Conservation (phyloP, 2,888 invertebrate species). For the Heliconius erato region DNA sequence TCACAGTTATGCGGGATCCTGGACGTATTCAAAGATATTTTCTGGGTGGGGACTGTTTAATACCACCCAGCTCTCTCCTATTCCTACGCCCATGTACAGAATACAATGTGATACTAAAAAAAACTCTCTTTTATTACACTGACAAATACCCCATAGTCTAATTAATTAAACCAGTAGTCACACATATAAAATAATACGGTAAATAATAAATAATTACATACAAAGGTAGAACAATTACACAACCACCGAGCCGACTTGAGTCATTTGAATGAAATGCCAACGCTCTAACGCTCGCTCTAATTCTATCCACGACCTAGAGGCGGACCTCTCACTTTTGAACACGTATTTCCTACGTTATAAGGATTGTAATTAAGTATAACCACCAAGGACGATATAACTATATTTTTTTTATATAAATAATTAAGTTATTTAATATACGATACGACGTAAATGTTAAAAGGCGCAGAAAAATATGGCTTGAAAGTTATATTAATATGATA, state of each 20-base stretch:
- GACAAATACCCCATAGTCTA: too few species aligned
- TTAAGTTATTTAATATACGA: conserved; percentile 35
- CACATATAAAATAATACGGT: too few species aligned
- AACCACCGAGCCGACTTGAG: conserved; percentile 44
- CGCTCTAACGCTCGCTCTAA: too few species aligned
- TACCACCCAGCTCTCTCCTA: too few species aligned
- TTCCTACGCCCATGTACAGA: too few species aligned
- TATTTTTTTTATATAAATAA: conserved; percentile 35
- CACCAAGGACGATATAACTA: conserved; percentile 43
- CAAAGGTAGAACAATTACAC: conserved; percentile 38
- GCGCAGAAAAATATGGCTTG: not conserved
- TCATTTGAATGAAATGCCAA: conserved; percentile 51
- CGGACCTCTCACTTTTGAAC: conserved; percentile 51
- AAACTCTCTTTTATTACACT: too few species aligned
- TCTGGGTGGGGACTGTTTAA: too few species aligned
- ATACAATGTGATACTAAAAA: too few species aligned
- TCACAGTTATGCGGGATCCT: too few species aligned
- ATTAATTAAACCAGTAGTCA: too few species aligned
- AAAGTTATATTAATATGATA: not conserved
- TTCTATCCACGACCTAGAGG: conserved; percentile 51
- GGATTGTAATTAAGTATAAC: conserved; percentile 43
- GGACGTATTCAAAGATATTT: too few species aligned
- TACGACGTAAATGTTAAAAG: conserved; percentile 15
- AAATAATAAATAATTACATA: not conserved
- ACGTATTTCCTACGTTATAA: conserved; percentile 39